phyloP scores from a whole-genome alignment of 2,888 invertebrate genomes.

The Schizotus pectinicornis region DNA sequence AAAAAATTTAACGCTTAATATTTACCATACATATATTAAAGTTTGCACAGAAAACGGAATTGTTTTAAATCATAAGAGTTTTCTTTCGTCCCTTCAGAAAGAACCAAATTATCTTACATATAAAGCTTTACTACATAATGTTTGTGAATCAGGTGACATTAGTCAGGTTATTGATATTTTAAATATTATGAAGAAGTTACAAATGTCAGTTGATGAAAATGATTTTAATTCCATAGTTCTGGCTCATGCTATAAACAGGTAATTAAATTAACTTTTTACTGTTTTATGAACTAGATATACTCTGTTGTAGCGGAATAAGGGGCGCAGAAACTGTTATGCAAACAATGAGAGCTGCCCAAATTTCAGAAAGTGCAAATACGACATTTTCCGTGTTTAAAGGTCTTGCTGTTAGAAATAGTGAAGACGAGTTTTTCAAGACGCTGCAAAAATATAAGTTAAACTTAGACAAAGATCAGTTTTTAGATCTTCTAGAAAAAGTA shows the following conservation, averaged over 20 bases:
- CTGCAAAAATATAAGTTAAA: slow-evolving; percentile 49
- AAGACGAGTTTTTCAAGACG: slow-evolving; percentile 52
- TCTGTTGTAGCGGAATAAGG: slow-evolving; percentile 50
- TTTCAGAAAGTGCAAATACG: slow-evolving; percentile 60
- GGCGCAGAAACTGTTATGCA: slow-evolving; percentile 62
- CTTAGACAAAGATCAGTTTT: slow-evolving; percentile 53
- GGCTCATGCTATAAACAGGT: slow-evolving; percentile 65
- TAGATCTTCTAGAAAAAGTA: slow-evolving; percentile 60
- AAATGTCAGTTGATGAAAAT: slow-evolving; percentile 63
- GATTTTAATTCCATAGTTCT: slow-evolving; percentile 67
- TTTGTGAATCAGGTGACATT: slow-evolving; percentile 65
- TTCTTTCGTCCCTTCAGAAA: slow-evolving; percentile 60
- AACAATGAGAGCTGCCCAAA: slow-evolving; percentile 65
- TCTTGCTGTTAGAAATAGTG: slow-evolving; percentile 60
- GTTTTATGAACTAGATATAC: slow-evolving; percentile 11
- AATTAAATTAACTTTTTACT: slow-evolving; percentile 36
- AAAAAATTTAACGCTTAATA: slow-evolving; percentile 59
- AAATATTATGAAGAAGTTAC: slow-evolving; percentile 65
- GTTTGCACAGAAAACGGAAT: slow-evolving; percentile 66
- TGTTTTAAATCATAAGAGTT: slow-evolving; percentile 57
- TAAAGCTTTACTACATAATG: slow-evolving; percentile 63
- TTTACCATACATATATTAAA: slow-evolving; percentile 65
- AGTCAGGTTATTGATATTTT: slow-evolving; percentile 65
- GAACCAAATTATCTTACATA: slow-evolving; percentile 63
- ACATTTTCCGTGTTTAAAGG: slow-evolving; percentile 62